These are phyloP conservation scores for Eubucco bourcierii DNA, from an alignment of 2,113 vertebrate genomes.

Conservation along the genomic window DNA sequence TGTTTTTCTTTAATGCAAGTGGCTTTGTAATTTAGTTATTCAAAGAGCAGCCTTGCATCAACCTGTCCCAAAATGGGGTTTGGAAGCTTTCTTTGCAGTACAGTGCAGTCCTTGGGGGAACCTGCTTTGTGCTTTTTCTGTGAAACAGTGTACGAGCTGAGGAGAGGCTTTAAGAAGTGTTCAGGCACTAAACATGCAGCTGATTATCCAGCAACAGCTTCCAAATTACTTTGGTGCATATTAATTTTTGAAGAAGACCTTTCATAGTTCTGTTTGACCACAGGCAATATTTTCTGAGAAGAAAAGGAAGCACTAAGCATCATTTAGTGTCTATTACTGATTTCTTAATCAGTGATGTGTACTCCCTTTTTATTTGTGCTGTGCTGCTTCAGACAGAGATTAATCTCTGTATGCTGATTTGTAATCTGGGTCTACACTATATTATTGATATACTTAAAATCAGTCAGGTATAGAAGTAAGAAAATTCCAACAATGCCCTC, in stretches of 20 bases:
- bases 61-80: background rate
- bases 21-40: background rate
- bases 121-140: background rate
- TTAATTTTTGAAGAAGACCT: background rate
- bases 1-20: background rate
- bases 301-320: background rate
- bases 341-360: background rate
- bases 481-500: constrained; percentile 31
- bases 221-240: background rate
- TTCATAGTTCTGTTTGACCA: background rate
- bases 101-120: background rate
- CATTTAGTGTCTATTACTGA: background rate
- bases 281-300: background rate
- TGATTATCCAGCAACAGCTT: background rate
- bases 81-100: background rate
- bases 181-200: background rate
- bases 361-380: background rate
- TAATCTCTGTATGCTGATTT: background rate
- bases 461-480: constrained; percentile 33
- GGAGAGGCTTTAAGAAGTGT: background rate
- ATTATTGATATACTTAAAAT: background rate
- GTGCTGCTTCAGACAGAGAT: background rate
- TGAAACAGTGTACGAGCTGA: background rate
- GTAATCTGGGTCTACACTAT: background rate
- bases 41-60: background rate